A percentile compares a stretch with the other conserved stretches of the same genome.
These are phyloP conservation scores for Lasioglossum albipes DNA, from an alignment of 1,140 invertebrate genomes.

Conservation along the genomic window DNA sequence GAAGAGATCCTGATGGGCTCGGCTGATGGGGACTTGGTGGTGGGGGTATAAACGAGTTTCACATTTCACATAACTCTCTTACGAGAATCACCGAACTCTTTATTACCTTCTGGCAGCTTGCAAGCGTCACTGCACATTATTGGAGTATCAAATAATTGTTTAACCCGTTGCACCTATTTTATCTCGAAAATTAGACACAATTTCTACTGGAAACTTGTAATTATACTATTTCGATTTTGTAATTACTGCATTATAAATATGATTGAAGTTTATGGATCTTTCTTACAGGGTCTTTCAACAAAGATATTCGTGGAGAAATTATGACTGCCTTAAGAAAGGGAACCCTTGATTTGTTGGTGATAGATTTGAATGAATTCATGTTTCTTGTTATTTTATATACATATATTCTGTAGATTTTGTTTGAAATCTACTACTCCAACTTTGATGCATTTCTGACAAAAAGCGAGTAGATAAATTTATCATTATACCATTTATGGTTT, in stretches of 20 bases:
- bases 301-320: conserved; percentile 91
- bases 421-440: too few species aligned
- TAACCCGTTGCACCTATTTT: too few species aligned
- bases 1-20: neutral
- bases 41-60: conserved; percentile 5
- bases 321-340: conserved; percentile 89
- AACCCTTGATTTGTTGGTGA: conserved; percentile 88
- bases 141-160: too few species aligned
- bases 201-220: too few species aligned
- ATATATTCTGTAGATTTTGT: too few species aligned
- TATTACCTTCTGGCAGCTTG: neutral
- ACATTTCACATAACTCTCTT: neutral
- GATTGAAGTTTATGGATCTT: neutral
- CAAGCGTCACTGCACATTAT: too few species aligned
- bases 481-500: too few species aligned
- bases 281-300: conserved; percentile 88
- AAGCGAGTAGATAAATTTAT: neutral
- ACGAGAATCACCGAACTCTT: neutral
- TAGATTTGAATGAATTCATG: neutral
- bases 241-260: too few species aligned
- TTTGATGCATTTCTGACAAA: neutral
- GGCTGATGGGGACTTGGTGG: neutral
- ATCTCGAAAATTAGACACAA: too few species aligned
- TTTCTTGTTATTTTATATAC: neutral
- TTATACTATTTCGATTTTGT: too few species aligned